Percentiles rank a stretch among this genome's conserved stretches.
Evolutionary conservation across 2,797 vertebrate species (phyloP).

Genomic region (Choloepus didactylus): DNA sequence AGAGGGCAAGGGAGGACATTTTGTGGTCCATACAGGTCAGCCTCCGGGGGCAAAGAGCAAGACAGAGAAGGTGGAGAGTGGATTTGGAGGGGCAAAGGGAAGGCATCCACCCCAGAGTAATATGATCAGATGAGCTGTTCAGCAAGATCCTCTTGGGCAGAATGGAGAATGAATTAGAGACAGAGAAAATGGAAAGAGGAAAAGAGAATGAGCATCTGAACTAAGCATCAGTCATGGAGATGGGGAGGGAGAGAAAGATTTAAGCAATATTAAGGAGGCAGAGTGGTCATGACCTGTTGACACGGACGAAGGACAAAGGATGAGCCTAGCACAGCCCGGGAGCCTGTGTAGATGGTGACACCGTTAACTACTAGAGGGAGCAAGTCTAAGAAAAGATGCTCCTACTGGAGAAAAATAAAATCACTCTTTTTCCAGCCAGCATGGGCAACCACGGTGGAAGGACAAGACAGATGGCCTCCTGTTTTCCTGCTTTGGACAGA

Average conservation of each 20-base stretch:
- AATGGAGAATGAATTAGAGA: neutral
- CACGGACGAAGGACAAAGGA: neutral
- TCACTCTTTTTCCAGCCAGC: neutral
- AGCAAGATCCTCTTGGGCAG: neutral
- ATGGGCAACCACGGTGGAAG: neutral
- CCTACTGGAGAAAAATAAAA: neutral
- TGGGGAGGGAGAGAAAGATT: neutral
- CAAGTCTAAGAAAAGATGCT: neutral
- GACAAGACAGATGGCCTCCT: neutral
- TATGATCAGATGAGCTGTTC: neutral
- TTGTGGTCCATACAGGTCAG: neutral
- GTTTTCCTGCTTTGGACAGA: neutral
- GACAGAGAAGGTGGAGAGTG: neutral
- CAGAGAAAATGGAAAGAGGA: neutral
- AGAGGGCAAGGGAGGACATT: neutral
- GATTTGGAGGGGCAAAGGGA: neutral
- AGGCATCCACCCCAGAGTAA: neutral
- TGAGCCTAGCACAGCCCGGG: neutral
- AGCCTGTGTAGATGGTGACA: neutral
- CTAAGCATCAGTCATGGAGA: neutral
- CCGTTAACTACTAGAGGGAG: neutral
- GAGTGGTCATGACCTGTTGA: neutral
- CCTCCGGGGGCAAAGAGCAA: neutral
- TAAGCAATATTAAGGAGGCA: accelerated
- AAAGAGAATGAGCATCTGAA: neutral